Evolutionary conservation across 2,888 invertebrate species (phyloP).

Genomic region (Aelia acuminata): DNA sequence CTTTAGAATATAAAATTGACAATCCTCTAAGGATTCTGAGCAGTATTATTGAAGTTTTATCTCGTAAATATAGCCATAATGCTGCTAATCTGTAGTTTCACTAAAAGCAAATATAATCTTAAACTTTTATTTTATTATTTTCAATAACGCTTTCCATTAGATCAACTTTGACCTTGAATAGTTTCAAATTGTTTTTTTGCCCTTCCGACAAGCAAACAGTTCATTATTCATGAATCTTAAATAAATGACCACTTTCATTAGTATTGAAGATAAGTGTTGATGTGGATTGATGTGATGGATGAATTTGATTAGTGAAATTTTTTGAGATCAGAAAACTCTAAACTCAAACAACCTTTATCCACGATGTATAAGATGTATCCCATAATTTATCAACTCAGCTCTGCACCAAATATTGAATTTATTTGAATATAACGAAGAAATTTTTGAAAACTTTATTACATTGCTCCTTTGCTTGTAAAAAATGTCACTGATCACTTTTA

Average conservation of each 20-base stretch:
- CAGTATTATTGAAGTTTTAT: background rate
- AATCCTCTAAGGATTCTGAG: background rate
- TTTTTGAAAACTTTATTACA: no score
- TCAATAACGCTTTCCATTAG: background rate
- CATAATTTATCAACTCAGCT: background rate
- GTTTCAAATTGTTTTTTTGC: background rate
- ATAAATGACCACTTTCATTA: no score
- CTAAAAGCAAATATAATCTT: background rate
- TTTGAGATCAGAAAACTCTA: background rate
- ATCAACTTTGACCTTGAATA: background rate
- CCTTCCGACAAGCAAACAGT: no score
- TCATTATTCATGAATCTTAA: no score
- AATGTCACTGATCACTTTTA: no score
- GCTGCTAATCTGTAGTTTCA: background rate
- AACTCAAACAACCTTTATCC: no score
- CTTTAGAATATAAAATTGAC: background rate
- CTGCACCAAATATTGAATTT: no score
- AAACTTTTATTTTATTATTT: background rate
- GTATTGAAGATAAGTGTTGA: no score
- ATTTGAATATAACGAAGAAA: no score
- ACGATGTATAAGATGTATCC: background rate
- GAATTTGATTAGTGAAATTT: background rate
- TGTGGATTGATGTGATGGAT: no score
- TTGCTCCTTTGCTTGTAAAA: no score
- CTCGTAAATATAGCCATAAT: background rate